Percentiles rank a stretch among this genome's conserved stretches.
Evolutionary conservation across 2,113 vertebrate genomes (phyloP).

Genomic region (Australoheros scitulus): DNA sequence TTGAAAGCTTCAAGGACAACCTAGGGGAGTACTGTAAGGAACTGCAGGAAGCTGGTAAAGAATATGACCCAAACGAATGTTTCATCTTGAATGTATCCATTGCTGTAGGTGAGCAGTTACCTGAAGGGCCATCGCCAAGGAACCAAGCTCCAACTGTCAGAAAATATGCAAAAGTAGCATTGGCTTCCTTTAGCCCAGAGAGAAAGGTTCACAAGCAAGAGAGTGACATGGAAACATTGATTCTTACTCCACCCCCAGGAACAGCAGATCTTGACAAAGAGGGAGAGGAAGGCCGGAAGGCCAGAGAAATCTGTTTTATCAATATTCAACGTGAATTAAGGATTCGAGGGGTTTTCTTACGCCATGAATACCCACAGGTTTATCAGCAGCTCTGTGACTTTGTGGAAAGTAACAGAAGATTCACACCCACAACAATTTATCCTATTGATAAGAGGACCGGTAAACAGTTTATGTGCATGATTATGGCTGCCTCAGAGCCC

Average conservation of each 20-base stretch:
- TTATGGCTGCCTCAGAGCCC: constrained; percentile 98
- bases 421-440: constrained; percentile 97
- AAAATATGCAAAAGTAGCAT: constrained; percentile 96
- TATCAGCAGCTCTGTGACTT: constrained; percentile 98
- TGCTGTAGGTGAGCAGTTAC: constrained; percentile 89
- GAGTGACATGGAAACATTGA: constrained; percentile 94
- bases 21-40: constrained; percentile 93
- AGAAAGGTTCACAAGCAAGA: constrained; percentile 88
- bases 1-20: constrained; percentile 91
- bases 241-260: constrained; percentile 94
- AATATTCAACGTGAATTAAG: constrained; percentile 97
- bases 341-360: constrained; percentile 92
- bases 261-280: constrained; percentile 93
- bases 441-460: constrained; percentile 96
- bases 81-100: constrained; percentile 98
- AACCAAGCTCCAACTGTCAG: constrained; percentile 90
- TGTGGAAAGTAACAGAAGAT: constrained; percentile 93
- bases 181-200: constrained; percentile 93
- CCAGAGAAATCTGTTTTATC: constrained; percentile 95
- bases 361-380: constrained; percentile 93
- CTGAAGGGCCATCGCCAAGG: constrained; percentile 85
- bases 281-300: constrained; percentile 92
- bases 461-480: constrained; percentile 99
- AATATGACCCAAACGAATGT: constrained; percentile 96
- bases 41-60: constrained; percentile 89